These are phyloP conservation scores for Volucella inanis DNA, from an alignment of 2,888 invertebrate species.

Conservation along the genomic window DNA sequence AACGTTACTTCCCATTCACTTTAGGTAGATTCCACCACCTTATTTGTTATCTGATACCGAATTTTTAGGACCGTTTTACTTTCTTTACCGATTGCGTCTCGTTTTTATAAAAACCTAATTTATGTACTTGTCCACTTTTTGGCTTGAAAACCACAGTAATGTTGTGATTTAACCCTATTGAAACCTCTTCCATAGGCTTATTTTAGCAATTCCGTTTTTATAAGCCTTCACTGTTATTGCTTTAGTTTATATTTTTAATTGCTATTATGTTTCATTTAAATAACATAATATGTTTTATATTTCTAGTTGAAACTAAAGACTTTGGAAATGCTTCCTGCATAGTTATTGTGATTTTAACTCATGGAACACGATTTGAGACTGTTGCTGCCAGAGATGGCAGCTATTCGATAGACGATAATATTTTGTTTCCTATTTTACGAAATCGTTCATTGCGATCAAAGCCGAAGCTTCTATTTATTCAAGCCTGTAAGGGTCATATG, in stretches of 20 bases:
- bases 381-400: constrained; percentile 80
- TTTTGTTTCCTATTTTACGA: constrained; percentile 80
- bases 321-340: constrained; percentile 79
- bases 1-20: no score
- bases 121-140: no score
- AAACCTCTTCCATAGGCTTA: no score
- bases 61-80: no score
- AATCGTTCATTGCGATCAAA: constrained; percentile 80
- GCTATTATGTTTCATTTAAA: neutral
- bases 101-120: no score
- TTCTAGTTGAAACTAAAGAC: constrained; percentile 79
- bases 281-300: constrained; percentile 9
- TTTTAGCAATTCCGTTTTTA: no score
- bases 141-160: no score
- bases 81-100: no score
- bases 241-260: neutral
- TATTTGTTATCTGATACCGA: no score
- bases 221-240: neutral
- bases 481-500: constrained; percentile 81
- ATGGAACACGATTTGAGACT: constrained; percentile 80
- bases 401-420: constrained; percentile 80
- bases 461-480: constrained; percentile 82
- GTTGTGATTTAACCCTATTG: no score
- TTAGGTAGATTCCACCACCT: no score
- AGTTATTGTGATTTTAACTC: constrained; percentile 80